These are phyloP conservation scores for Crypturellus tataupa DNA, from an alignment of 2,797 vertebrate species.

Conservation along the genomic window DNA sequence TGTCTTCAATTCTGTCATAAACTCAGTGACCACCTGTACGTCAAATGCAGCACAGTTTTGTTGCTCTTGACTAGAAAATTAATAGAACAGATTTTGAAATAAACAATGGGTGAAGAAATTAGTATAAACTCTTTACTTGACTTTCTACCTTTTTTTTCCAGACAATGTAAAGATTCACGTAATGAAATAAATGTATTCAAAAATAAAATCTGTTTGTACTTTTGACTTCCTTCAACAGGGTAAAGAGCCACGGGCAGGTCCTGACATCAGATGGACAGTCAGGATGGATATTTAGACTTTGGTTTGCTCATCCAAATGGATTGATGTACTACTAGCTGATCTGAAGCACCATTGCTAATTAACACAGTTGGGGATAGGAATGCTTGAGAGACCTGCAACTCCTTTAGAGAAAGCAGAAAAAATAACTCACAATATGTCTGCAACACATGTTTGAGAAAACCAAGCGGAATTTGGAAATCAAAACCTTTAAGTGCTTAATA, in stretches of 20 bases:
- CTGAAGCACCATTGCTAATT: neutral
- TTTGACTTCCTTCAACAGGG: neutral
- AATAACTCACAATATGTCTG: neutral
- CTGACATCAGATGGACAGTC: neutral
- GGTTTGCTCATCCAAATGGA: neutral
- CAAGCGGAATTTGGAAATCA: neutral
- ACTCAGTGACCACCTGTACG: neutral
- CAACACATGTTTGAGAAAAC: neutral
- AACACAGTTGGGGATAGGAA: neutral
- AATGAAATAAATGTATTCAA: neutral
- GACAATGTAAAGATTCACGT: neutral
- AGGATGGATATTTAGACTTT: neutral
- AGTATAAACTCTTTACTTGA: neutral
- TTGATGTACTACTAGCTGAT: neutral
- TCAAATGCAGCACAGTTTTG: accelerated
- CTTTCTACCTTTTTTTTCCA: neutral
- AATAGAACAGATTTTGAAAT: neutral
- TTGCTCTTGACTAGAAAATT: neutral
- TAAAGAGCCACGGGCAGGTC: neutral
- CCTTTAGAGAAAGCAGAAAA: neutral
- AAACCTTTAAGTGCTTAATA: neutral
- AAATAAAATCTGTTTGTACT: neutral
- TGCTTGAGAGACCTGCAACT: neutral
- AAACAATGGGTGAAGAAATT: neutral
- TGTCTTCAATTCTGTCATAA: neutral